A percentile compares a stretch with the other conserved stretches of the same genome.
Conservation (phyloP, 2,797 vertebrate species). For the Centropyge bicolor region DNA sequence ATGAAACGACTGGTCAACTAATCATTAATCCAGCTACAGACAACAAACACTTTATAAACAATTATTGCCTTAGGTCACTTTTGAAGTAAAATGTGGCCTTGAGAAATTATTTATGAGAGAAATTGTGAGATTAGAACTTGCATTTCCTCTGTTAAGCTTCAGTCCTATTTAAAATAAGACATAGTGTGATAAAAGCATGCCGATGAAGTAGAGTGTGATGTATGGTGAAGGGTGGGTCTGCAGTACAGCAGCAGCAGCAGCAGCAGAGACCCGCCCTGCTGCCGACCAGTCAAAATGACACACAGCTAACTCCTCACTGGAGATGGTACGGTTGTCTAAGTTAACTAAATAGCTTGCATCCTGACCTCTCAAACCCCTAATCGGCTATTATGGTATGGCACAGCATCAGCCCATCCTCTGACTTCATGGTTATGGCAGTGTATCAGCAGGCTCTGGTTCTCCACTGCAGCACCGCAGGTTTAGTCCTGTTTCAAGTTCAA, state of each 20-base stretch:
- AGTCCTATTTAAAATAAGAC: too few relatives aligned
- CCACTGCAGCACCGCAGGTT: slow-evolving; percentile 10
- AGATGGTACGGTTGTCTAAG: background rate
- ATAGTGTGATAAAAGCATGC: background rate
- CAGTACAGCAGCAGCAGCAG: background rate
- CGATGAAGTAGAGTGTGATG: background rate
- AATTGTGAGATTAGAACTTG: too few relatives aligned
- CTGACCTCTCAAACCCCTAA: slow-evolving; percentile 1
- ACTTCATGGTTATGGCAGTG: background rate
- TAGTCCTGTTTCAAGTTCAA: slow-evolving; percentile 27
- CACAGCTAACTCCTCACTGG: background rate
- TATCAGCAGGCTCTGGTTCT: background rate
- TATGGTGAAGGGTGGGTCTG: background rate
- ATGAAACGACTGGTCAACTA: too few relatives aligned
- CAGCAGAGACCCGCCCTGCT: background rate
- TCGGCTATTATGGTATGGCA: slow-evolving; percentile 17
- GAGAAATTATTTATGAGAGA: too few relatives aligned
- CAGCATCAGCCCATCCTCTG: background rate
- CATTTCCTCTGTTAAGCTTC: background rate
- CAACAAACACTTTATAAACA: too few relatives aligned
- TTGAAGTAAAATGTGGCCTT: too few relatives aligned
- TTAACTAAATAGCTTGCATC: slow-evolving; percentile 1
- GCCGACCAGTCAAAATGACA: slow-evolving; percentile 14
- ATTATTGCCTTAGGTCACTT: too few relatives aligned
- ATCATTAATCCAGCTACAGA: too few relatives aligned